Evolutionary conservation across 2,113 vertebrate genomes (phyloP), one percentile per base, ranked within the genome.

Genomic region (Otis tarda): DNA sequence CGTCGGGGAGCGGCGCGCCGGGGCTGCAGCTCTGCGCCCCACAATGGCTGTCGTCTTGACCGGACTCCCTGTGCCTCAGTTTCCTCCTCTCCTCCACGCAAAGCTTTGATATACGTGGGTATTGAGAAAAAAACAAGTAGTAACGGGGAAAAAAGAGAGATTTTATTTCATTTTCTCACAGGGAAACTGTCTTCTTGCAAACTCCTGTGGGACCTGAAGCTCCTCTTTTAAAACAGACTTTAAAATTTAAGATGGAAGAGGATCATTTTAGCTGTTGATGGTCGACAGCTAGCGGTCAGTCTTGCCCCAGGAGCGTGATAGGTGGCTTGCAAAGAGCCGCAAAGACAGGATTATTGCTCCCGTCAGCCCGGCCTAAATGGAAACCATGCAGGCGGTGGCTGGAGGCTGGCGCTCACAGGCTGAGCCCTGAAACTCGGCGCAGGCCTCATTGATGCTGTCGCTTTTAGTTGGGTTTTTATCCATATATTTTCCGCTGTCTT

Each of bases 401-500:
- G 89, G 61, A 87, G 85, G 43, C 61, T 25, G 86, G 83, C 30
- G 81, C 76, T 14, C 5, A 43, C 14, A 14, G 41, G 41, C 14
- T 43, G 41, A 15, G 41, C 41, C 78, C 74, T 73, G 49, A 22
- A 71, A 59, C 39, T 27, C 86, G n/a, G 83, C 93, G 1, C 76
- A 19, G 64, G 71, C 37, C 87, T 88, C 11, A 0, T 50, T 74
- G 33, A 81, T 53, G 86, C 92, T 79, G 8, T 74, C 14, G 0
- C 33, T 88, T 80, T 65, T 14, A 22, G 61, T 86, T 56, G 63
- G 45, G 31, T 63, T 92, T 77, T 47, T 15, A 17, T 37, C 74
- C 85, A 5, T 83, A 41, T 67, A 63, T 93, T 96, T 96, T 94
- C 94, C 93, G 20, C 90, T 60, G 71, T 28, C 50, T 59, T 52